phyloP scores from a whole-genome alignment of 2,797 vertebrate genomes.

The Rhabdophis nuchalis region DNA sequence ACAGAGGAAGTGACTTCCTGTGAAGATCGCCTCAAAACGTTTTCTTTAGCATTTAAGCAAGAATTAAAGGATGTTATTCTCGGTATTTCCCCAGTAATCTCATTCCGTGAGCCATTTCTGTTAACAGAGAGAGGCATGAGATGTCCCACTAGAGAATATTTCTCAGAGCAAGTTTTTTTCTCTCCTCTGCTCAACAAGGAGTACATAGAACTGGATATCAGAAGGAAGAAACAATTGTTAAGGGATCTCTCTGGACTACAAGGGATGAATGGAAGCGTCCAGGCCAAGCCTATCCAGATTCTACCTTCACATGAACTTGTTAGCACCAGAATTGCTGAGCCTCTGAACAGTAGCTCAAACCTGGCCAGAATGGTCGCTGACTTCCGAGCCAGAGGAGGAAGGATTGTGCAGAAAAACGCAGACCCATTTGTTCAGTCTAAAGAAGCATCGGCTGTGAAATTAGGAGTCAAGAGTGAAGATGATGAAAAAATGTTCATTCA shows the following conservation, averaged over 20 bases:
- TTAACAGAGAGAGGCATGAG: slow-evolving; percentile 84
- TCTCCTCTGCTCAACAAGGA: slow-evolving; percentile 94
- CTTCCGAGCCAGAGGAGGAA: slow-evolving; percentile 90
- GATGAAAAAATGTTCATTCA: slow-evolving; percentile 81
- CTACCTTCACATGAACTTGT: slow-evolving; percentile 87
- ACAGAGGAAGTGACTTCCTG: slow-evolving; percentile 85
- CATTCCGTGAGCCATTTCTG: slow-evolving; percentile 89
- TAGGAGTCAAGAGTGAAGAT: slow-evolving; percentile 72
- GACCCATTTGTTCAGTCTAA: slow-evolving; percentile 79
- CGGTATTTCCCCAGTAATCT: slow-evolving; percentile 91
- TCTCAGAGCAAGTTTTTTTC: slow-evolving; percentile 89
- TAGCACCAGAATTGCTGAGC: slow-evolving; percentile 84
- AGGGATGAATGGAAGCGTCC: slow-evolving; percentile 75
- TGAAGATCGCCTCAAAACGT: slow-evolving; percentile 88
- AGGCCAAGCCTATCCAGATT: slow-evolving; percentile 73
- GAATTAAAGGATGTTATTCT: slow-evolving; percentile 95
- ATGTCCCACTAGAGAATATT: slow-evolving; percentile 93
- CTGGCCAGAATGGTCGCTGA: slow-evolving; percentile 91
- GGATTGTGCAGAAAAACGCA: slow-evolving; percentile 79
- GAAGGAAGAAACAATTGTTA: slow-evolving; percentile 88
- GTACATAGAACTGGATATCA: slow-evolving; percentile 85
- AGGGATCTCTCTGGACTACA: slow-evolving; percentile 80
- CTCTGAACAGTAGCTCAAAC: slow-evolving; percentile 78
- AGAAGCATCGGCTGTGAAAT: slow-evolving; percentile 65
- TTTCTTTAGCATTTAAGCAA: slow-evolving; percentile 87